Base-by-base conservation (phyloP, 2,888 invertebrate species). In the Lochmaea crataegi region DNA sequence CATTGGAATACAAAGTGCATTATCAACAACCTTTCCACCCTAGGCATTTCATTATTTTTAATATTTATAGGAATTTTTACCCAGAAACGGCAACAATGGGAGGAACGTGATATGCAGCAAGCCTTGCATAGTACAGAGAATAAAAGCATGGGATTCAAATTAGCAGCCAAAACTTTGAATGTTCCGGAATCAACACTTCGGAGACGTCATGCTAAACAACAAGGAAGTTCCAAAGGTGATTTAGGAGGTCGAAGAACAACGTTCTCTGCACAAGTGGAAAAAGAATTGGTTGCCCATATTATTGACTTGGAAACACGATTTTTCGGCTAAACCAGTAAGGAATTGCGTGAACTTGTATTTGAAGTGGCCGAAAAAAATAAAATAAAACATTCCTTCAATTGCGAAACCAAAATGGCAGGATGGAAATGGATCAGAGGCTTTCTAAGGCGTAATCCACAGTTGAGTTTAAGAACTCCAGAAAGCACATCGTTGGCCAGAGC, bases 101-200 rank as follows among this genome's bases (percentile, higher is more conserved):
- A 45, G 45, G 45, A 45, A 45, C 45, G 56, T 18, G 56, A 56
- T 56, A 22, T 56, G 56, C 45, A 45, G 12, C 45, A 45, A 45
- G 45, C 45, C 12, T 45, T 45, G 45, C 45, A 45, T 12, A 45
- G 12, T 45, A 11, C 12, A 45, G 45, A 45, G 45, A 45, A 45
- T 45, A 45, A 45, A 7, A 45, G 2, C 45, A 45, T 45, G 45
- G 12, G 7, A 45, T 45, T 45, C 45, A 45, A 45, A 45, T 45
- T 45, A 45, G 45, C 9, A 45, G 41, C 41, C 41, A 41, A 41
- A 41, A 41, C 41, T 41, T 41, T 41, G 6, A 41, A 41, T 41
- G 41, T 41, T 41, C 41, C 41, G 41, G 9, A 41, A 41, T 41
- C 41, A 41, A 41, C 41, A 41, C 41, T 41, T 45, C 45, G 45